Conservation (phyloP, 2,888 invertebrate genomes). For the Amphipyra berbera region DNA sequence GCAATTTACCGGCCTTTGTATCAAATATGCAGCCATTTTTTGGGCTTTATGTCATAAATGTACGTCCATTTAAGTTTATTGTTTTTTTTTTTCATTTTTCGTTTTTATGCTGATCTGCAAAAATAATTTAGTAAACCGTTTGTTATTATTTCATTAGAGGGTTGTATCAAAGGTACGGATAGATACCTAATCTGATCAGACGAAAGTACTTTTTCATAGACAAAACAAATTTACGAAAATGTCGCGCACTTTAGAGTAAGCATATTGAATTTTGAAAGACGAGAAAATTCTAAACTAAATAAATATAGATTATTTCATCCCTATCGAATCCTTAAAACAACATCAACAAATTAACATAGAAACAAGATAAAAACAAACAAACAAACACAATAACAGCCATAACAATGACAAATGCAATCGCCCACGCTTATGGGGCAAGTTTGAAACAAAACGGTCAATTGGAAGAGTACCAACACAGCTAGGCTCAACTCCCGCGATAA, state of each 20-base stretch:
- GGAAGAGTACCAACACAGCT: slow-evolving; percentile 42
- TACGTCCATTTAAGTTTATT: slow-evolving; percentile 11
- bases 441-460: slow-evolving; percentile 54
- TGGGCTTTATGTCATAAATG: slow-evolving; percentile 31
- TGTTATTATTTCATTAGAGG: too few relatives aligned
- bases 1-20: slow-evolving; percentile 43
- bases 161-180: too few relatives aligned
- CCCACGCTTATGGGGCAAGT: slow-evolving; percentile 43
- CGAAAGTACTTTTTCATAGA: too few relatives aligned
- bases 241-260: too few relatives aligned
- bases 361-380: slow-evolving; percentile 53
- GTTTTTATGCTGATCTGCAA: neutral
- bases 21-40: slow-evolving; percentile 39
- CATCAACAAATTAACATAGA: slow-evolving; percentile 45
- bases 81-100: neutral
- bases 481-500: slow-evolving; percentile 53
- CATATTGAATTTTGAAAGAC: too few relatives aligned
- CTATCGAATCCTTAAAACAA: slow-evolving; percentile 31
- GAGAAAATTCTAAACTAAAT: too few relatives aligned
- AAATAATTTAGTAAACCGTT: neutral
- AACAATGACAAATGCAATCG: slow-evolving; percentile 57
- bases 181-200: too few relatives aligned
- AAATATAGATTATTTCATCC: neutral
- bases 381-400: slow-evolving; percentile 39
- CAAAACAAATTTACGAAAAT: too few relatives aligned